Base-by-base conservation (phyloP, 2,888 invertebrate species). In the Cataglyphis rosenhaueri region DNA sequence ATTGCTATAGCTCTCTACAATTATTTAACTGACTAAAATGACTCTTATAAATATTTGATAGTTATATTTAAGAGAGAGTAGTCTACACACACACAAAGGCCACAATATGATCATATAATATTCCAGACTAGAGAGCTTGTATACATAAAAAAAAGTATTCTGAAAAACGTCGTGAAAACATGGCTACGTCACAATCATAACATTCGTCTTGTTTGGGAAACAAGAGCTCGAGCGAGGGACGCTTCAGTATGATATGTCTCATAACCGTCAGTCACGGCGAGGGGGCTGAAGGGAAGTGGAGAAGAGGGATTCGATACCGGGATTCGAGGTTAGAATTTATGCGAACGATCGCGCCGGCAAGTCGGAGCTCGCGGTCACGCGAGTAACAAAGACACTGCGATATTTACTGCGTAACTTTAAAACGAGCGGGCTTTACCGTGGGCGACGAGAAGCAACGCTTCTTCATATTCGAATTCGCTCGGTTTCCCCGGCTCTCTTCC, bases 401-500 rank as follows among this genome's bases (percentile, higher is more conserved):
- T 29, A 10, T 57, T 52, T 52, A 52, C n/a, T 8, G n/a, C 52
- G 52, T 29, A 6, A 6, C n/a, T 52, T n/a, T 2, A 52, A 5
- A 6, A 74, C 44, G 29, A 12, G 18, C 41, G 21, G 81, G 35
- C 57, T 88, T 88, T 91, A 92, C 91, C 91, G 90, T 90, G 66
- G 85, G 78, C 82, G 81, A 82, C 66, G 89, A 88, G 78, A 91
- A 87, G 85, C 88, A 88, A 87, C 87, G 90, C 86, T 92, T 92
- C 89, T 92, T 92, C 92, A 92, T 92, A 84, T 90, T 90, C 89
- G 90, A 86, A 87, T 83, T 73, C 84, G 73, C 81, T 87, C 87
- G 71, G 83, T 82, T 85, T 88, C 86, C 82, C 85, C 88, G 86
- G 84, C 87, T 91, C 87, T 74, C 83, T 85, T 86, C 81, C 82